phyloP scores from a whole-genome alignment of 2,888 invertebrate genomes.

The Dasysyrphus tricinctus region DNA sequence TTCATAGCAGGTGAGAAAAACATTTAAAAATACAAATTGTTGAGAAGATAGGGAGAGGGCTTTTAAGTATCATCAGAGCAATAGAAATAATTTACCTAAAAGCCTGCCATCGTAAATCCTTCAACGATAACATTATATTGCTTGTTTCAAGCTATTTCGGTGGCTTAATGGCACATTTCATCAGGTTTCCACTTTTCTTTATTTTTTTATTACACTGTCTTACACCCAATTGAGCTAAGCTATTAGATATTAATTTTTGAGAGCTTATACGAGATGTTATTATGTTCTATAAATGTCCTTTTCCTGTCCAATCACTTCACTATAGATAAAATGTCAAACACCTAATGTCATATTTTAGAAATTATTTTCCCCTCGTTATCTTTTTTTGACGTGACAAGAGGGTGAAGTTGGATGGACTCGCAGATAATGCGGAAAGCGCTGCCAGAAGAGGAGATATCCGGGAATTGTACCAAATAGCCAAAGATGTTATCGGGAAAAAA shows the following conservation, averaged over 20 bases:
- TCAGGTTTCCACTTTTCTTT: background rate
- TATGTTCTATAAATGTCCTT: background rate
- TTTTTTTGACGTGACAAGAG: too few relatives aligned
- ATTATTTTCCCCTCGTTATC: background rate
- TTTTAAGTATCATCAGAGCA: background rate
- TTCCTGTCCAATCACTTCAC: background rate
- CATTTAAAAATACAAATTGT: background rate
- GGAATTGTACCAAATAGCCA: too few relatives aligned
- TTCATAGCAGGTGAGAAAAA: constrained; percentile 22
- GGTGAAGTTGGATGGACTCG: too few relatives aligned
- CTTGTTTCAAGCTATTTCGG: constrained; percentile 42
- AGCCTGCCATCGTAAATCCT: constrained; percentile 48
- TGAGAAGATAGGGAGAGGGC: background rate
- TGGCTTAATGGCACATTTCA: constrained; percentile 41
- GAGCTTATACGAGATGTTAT: constrained; percentile 12
- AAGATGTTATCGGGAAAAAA: too few relatives aligned
- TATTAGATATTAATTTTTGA: constrained; percentile 43
- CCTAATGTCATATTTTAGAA: background rate
- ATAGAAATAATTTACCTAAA: constrained; percentile 53
- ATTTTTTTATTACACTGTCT: constrained; percentile 10
- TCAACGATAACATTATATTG: constrained; percentile 33
- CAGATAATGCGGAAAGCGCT: too few relatives aligned
- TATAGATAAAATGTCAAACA: constrained; percentile 5
- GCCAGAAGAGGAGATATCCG: too few relatives aligned
- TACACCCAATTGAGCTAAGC: constrained; percentile 47